Evolutionary conservation across 2,797 vertebrate genomes (phyloP), one percentile per base, ranked within the genome.

Genomic region (Selene dorsalis): DNA sequence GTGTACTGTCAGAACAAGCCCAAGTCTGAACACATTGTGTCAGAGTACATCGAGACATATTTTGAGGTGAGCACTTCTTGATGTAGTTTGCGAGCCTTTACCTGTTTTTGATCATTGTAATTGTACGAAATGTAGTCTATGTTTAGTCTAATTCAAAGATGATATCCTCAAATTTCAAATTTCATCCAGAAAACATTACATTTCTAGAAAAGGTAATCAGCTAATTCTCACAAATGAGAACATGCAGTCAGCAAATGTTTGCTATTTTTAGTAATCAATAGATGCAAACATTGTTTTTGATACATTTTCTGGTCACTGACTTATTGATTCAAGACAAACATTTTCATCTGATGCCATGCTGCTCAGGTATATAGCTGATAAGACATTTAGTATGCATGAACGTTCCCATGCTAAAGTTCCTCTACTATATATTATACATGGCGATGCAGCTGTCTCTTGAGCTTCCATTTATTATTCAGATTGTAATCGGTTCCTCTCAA

Each of bases 1-100:
- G 97, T 98, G 79, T 99, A 99, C 94, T 99, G 98, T 94, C 98
- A 99, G 90, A 99, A 99, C 94, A 99, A 99, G 91, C 98, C 98
- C 91, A 99, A 99, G 95, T 99, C 98, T 18, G 98, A 99, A 90
- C 96, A 99, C 91, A 98, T 99, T 30, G 98, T 99, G 84, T 99
- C 98, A 2, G 98, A 99, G 90, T 99, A 99, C 89, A 99, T 99
- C 43, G 98, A 99, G 84, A 99, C 97, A 0, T 99, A 98, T 92
- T 99, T 99, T 93, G 98, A 99, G 96, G 98, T 99, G 93, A 96
- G 96, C 92, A n/a, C 6, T 8, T 57, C 41, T 55, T 30, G 9
- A 24, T 11, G 24, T 7, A 14, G 13, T 26, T 24, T 24, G 20
- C 18, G n/a, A 43, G 4, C 60, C 18, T 59, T 4, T 60, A 4